Conservation (phyloP, 2,888 invertebrate genomes). For the Malthinus flaveolus region DNA sequence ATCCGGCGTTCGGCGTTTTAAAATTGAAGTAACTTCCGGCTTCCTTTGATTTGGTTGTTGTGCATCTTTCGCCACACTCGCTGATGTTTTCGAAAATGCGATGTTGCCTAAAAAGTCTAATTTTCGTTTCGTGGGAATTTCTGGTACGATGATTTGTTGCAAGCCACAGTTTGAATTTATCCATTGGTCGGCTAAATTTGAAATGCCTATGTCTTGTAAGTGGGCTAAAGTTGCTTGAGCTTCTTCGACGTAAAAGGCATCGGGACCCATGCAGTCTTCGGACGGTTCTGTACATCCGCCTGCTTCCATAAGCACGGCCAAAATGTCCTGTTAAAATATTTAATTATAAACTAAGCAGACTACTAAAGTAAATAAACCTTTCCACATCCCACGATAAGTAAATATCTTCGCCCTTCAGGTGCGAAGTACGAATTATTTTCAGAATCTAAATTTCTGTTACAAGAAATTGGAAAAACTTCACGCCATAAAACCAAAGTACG, state of each 20-base stretch:
- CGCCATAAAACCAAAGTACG: conserved; percentile 77
- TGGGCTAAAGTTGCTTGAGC: conserved; percentile 83
- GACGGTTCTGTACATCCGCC: conserved; percentile 74
- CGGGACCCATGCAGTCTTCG: conserved; percentile 67
- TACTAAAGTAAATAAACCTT: too few relatives aligned
- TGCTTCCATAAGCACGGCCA: conserved; percentile 74
- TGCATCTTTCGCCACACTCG: conserved; percentile 37
- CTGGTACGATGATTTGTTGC: conserved; percentile 52
- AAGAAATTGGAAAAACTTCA: conserved; percentile 68
- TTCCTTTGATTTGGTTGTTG: conserved; percentile 53
- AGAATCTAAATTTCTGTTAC: conserved; percentile 43
- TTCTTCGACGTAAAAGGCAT: conserved; percentile 87
- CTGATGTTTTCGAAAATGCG: conserved; percentile 26
- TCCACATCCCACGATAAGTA: conserved; percentile 74
- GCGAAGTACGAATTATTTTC: conserved; percentile 50
- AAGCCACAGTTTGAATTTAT: conserved; percentile 69
- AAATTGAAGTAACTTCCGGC: conserved; percentile 59
- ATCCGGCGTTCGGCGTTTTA: conserved; percentile 60
- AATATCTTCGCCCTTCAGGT: conserved; percentile 70
- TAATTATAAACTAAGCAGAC: too few relatives aligned
- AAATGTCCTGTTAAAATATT: conserved; percentile 57
- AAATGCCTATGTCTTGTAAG: conserved; percentile 74
- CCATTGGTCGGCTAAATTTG: conserved; percentile 71
- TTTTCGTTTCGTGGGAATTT: conserved; percentile 33
- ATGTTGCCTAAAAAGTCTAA: conserved; percentile 45